Conservation (phyloP, 2,797 vertebrate species). For the Mus spretus region DNA sequence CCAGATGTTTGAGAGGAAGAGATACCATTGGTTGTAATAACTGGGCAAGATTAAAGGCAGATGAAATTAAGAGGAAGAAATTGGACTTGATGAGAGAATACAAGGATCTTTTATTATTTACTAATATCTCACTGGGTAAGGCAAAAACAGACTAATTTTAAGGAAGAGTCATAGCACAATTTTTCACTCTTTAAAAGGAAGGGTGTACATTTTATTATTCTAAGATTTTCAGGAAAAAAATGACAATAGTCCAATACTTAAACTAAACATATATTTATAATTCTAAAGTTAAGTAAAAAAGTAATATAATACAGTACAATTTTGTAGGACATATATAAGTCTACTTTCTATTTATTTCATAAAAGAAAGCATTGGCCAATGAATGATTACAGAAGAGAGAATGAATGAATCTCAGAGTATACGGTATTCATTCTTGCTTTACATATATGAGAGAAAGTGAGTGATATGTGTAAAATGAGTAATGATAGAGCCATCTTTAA, state of each 20-base stretch:
- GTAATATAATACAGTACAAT: not conserved
- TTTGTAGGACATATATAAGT: not conserved
- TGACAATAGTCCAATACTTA: not conserved
- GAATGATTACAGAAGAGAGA: not conserved
- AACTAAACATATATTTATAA: not conserved
- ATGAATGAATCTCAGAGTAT: not conserved
- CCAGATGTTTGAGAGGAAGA: not conserved
- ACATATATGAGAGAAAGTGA: not conserved
- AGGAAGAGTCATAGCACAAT: not conserved
- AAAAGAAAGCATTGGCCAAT: not conserved
- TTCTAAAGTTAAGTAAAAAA: constrained; percentile 28
- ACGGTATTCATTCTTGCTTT: not conserved
- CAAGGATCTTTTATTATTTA: not conserved
- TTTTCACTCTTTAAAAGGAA: constrained; percentile 37
- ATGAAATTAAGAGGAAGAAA: constrained; percentile 48
- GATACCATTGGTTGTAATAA: not conserved
- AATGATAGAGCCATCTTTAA: no score
- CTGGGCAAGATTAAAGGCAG: not conserved
- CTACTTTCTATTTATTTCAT: not conserved
- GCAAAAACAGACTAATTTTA: not conserved
- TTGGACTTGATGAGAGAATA: constrained; percentile 37
- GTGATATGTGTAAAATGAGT: not conserved
- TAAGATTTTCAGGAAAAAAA: not conserved
- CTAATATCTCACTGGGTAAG: not conserved
- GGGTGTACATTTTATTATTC: not conserved